Evolutionary conservation across 2,797 vertebrate species (phyloP), one percentile per base, ranked within the genome.

Genomic region (Coilia nasus): DNA sequence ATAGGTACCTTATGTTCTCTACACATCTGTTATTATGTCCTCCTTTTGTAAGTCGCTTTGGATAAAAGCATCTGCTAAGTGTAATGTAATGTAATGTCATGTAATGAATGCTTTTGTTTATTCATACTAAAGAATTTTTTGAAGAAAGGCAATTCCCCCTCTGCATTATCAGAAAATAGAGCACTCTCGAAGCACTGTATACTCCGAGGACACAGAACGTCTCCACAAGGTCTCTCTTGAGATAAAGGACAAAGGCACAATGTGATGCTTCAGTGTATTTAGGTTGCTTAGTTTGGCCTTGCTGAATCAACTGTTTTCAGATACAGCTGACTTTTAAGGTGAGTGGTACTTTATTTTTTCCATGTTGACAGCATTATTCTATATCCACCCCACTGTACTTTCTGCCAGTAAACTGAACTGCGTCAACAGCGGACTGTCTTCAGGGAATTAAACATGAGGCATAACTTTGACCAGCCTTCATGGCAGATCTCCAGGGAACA

Each of bases 361-460:
- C 50, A 85, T 85, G 81, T 82, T 85, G 84, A 75, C 84, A 85
- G 84, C 84, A 75, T 82, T 82, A 85, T 85, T 82, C 82, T 82
- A 35, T 57, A 81, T 82, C 81, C 50, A 82, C 57, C 25, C 57
- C 59, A n/a, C 59, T 35, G n/a, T 81, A 31, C 35, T 44, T 44
- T 78, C 35, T 82, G 47, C 31, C 25, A 85, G 46, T 47, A 56
- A 75, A 85, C 44, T 44, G 46, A 57, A 59, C 60, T 25, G 81
- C 54, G 50, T 82, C 84, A 78, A 78, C 78, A n/a, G 78, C 6
- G 25, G 60, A 21, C 62, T 25, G 44, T 83, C 85, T 41, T 17
- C 15, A 54, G 80, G 23, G 57, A 87, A 84, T 56, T 47, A 78
- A 82, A 84, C 28, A 62, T 28, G 44, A 82, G 47, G 84, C 81